Evolutionary conservation across 2,797 vertebrate species (phyloP).

Genomic region (Adrianichthys oophorus): DNA sequence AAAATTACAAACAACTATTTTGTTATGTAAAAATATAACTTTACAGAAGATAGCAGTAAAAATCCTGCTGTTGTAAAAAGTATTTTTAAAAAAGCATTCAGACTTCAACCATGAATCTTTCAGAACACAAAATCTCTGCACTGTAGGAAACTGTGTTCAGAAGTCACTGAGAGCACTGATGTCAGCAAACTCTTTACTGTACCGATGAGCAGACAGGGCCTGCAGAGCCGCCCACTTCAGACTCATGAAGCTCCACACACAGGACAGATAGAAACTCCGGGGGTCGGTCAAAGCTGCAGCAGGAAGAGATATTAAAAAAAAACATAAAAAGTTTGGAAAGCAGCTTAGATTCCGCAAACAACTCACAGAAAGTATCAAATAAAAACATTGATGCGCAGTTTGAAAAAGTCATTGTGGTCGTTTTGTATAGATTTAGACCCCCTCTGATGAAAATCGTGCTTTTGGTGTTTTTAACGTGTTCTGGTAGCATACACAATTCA

Average conservation of each 20-base stretch:
- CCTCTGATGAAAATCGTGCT: too few species aligned
- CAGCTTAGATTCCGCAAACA: background rate
- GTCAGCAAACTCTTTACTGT: constrained; percentile 91
- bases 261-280: constrained; percentile 86
- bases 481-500: too few species aligned
- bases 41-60: too few species aligned
- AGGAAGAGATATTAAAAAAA: constrained; percentile 14
- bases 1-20: background rate
- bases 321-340: background rate
- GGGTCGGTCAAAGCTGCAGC: constrained; percentile 84
- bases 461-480: too few species aligned
- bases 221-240: constrained; percentile 93
- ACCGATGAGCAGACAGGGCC: constrained; percentile 82
- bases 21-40: too few species aligned
- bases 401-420: too few species aligned
- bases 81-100: background rate
- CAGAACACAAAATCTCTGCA: constrained; percentile 19
- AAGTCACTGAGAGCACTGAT: constrained; percentile 97
- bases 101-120: background rate
- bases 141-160: constrained; percentile 56
- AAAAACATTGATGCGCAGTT: too few species aligned
- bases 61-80: background rate
- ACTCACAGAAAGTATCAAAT: too few species aligned
- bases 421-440: too few species aligned
- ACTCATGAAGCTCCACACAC: constrained; percentile 91